Base-by-base conservation (phyloP, 2,113 vertebrate species). In the Maccullochella peelii region DNA sequence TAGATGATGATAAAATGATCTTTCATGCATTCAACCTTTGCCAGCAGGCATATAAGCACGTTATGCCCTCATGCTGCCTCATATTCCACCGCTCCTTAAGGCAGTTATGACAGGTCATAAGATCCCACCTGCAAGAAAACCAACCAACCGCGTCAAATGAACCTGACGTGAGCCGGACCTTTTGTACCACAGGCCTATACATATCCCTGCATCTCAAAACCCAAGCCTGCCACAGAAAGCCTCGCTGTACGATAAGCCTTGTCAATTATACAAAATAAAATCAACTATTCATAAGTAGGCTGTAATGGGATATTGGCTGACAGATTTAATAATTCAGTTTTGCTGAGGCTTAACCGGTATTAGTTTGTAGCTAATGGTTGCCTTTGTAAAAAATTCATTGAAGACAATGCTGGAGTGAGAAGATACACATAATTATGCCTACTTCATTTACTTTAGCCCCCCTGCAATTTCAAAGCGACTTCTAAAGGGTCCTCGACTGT, bases 291-390 rank as follows among this genome's bases (percentile, higher is more conserved):
- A 97, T 97, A 97, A 96, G 97, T 93, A 94, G 95, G 79, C 93
- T 83, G 96, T 96, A 97, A 98, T 93, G 84, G 96, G 96, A 97
- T 97, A 96, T 95, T 91, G 94, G 88, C 95, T 95, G 95, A 95
- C 92, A 96, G 95, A 96, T 97, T 98, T 96, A 98, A 97, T 98
- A 97, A 98, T 98, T 97, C 96, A 97, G 96, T 95, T 97, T 97
- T 97, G 94, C 95, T 89, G 90, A 93, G 94, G 92, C 95, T 96
- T 96, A 95, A 95, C 95, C 94, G 95, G 93, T 91, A 91, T 95
- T 96, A 87, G 91, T 95, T 96, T 95, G 95, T 97, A 96, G 94
- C 95, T 95, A 95, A 94, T 96, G 94, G 95, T 96, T 77, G 94
- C 94, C 93, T 92, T 93, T 94, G 94, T 97, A 95, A 97, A 98